Evolutionary conservation across 2,888 invertebrate genomes (phyloP), one percentile per base, ranked within the genome.

Genomic region (Erpobdella octoculata): DNA sequence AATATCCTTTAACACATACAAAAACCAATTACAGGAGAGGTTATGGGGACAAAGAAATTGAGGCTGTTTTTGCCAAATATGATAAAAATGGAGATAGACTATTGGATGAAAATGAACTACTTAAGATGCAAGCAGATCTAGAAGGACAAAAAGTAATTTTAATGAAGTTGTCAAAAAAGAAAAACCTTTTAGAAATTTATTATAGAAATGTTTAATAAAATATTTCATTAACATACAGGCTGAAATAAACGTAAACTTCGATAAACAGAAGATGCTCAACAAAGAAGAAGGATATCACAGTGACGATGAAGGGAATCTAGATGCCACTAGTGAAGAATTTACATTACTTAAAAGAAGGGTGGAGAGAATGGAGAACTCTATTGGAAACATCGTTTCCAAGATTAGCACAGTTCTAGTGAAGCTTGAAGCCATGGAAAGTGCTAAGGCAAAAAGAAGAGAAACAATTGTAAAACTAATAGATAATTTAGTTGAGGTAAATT

Each of bases 1-100:
- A 46, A 15, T 18, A 46, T 18, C 46, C 18, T 46, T 46, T 46
- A 15, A 15, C 15, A 18, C 15, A 15, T 18, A 18, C 15, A 46
- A 46, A 46, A 15, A 15, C 18, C 15, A 18, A 46, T 15, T 46
- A 46, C 77, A 87, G 88, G 68, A 87, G 86, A 77, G 87, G 88
- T 72, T 88, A 88, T 79, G 85, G 86, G 61, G 87, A 88, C 77
- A 81, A 86, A 76, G 88, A 89, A 81, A 88, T 89, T 73, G 87
- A 88, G 79, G 87, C 88, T 82, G 87, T 88, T 80, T 87, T 89
- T 79, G 85, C 87, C 12, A 86, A 86, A 75, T 88, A 88, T 78
- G 88, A 88, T 77, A 81, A 87, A 72, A 86, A 87, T 76, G 84
- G 85, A 65, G 84, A 85, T 76, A 80, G 85, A 25, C 79, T 83